Conservation (phyloP, 2,888 invertebrate species). For the Branchipolynoe longqiensis region DNA sequence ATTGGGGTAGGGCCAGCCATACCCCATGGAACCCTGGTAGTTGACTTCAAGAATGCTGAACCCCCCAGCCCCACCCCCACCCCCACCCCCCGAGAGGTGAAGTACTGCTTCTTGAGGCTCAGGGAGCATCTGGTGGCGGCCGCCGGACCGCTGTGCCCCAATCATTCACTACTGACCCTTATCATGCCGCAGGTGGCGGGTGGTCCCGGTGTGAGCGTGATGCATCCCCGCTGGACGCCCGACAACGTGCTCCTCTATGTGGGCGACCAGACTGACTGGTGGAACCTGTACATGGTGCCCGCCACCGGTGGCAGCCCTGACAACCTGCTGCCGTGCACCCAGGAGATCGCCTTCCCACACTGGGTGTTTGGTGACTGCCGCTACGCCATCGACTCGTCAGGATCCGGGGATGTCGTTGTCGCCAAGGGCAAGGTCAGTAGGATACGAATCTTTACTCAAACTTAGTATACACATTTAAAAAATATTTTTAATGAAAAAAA, state of each 20-base stretch:
- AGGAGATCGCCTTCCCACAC: conserved; percentile 78
- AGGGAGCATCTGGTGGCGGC: conserved; percentile 73
- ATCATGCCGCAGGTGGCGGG: conserved; percentile 70
- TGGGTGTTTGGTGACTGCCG: conserved; percentile 77
- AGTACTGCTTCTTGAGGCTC: conserved; percentile 81
- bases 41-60: conserved; percentile 82
- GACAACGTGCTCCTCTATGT: conserved; percentile 78
- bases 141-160: conserved; percentile 83
- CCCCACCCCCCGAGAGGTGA: conserved; percentile 80
- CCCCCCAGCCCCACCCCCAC: too few relatives aligned
- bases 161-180: too few relatives aligned
- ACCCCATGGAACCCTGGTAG: conserved; percentile 82
- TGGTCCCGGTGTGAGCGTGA: conserved; percentile 75
- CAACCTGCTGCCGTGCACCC: conserved; percentile 70
- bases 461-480: too few relatives aligned
- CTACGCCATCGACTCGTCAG: conserved; percentile 74
- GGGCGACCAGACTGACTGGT: conserved; percentile 81
- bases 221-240: conserved; percentile 79
- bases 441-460: too few relatives aligned
- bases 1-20: conserved; percentile 80
- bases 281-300: conserved; percentile 81
- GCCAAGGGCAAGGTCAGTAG: conserved; percentile 71
- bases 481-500: too few relatives aligned
- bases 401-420: conserved; percentile 71
- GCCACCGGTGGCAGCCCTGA: conserved; percentile 70